Evolutionary conservation across 2,888 invertebrate species (phyloP), one percentile per base, ranked within the genome.

Genomic region (Leptura quadrifasciata): DNA sequence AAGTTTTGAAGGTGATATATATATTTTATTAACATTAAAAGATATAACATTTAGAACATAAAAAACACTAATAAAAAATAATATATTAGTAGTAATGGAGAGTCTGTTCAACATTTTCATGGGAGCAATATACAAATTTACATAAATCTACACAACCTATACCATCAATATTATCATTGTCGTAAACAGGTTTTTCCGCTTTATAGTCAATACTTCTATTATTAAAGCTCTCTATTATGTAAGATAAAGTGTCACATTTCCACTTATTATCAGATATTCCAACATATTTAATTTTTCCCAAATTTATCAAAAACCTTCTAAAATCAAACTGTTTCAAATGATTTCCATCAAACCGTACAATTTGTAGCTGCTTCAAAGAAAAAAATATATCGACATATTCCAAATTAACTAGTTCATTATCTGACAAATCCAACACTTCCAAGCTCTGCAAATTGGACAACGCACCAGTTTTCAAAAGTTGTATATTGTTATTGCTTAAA

Each of bases 261-360:
- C 82, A 84, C 52, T 80, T 81, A 58, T 84, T 84, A 2, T 72
- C 47, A 2, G 79, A 80, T 27, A 84, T 80, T 10, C 80, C 80
- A 1, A 83, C 54, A 24, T 77, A 77, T n/a, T 71, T 67, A 35
- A 83, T 68, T 0, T 74, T 21, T 15, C 35, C 64, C 55, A 81
- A 55, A 52, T 76, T 81, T 17, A 54, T 74, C 6, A 79, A 20
- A 52, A 82, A 72, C 31, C 76, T 68, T 31, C 20, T 60, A 31
- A 74, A 72, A 58, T 78, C 75, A 18, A 83, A 78, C 12, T 74
- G 74, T 64, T 79, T 82, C 39, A 84, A 52, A 75, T 82, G 77
- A 60, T 84, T 84, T 12, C 73, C 71, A 58, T 79, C 83, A 31
- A 84, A 72, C 24, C 77, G 75, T 10, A 84, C 58, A n/a, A n/a